Base-by-base conservation (phyloP, 1,140 invertebrate genomes). In the Cydia fagiglandana region DNA sequence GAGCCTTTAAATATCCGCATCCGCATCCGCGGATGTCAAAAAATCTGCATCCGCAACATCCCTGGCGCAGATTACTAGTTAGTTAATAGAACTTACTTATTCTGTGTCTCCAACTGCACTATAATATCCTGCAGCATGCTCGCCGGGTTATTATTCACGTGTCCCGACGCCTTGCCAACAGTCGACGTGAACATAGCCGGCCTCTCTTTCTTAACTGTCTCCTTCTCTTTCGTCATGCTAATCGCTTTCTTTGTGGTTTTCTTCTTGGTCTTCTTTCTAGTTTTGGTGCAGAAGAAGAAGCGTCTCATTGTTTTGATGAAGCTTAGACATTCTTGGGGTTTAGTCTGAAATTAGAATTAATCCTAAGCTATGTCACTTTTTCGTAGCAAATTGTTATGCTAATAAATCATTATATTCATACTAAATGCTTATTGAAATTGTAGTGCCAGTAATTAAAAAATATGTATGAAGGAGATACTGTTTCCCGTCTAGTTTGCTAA, bases 121-220 rank as follows among this genome's bases (percentile, higher is more conserved):
- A 96, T 95, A 74, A 96, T 94, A 80, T 94, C 93, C 79, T 95
- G 94, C 38, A 95, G 83, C 77, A 95, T 94, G 17, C 84, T 79
- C 45, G 93, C 81, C 7, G 93, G 93, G 78, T 93, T 90, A 64
- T 81, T 86, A 0, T 81, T 83, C 34, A 73, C 83, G 73, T 90
- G 88, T 0, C 93, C 93, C 0, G 90, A 91, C 20, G 92, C 91
- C 77, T 93, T 93, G 4, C 93, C 89, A 2, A 93, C 90, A 9
- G 93, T 93, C 0, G 93, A 93, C 4, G 92, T 93, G 64, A 91
- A 90, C 66, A 93, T 91, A 2, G 82, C 79, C 0, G 88, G 89
- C 68, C 80, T 86, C 9, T 84, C 84, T 17, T 88, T 89, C 73
- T 73, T 84, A 24, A 13, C 10, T 9, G 73, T 73, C 1, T 79